Evolutionary conservation across 2,888 invertebrate genomes (phyloP), one percentile per base, ranked within the genome.

Genomic region (Sesia apiformis): DNA sequence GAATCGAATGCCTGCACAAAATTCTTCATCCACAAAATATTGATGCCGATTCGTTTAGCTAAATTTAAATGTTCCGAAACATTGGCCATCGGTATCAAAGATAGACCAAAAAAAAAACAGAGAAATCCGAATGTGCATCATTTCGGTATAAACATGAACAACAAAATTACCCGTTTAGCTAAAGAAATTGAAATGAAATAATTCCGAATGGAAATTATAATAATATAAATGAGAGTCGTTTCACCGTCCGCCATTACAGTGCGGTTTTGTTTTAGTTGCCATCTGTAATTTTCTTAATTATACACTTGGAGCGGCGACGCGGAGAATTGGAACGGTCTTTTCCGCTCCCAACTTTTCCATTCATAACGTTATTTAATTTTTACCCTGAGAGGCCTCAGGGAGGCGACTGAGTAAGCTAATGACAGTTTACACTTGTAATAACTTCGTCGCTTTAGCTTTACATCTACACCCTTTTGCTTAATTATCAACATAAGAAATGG

Each of bases 241-340:
- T 61, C 60, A 50, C 50, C 42, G 54, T 49, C 53, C 56, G 58
- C 62, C 58, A 61, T 63, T 58, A 60, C 61, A 40, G 54, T 53
- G 56, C 55, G 64, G 65, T 71, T 72, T 70, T 70, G 68, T 74
- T 70, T 67, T 67, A 74, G 66, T 70, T 69, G 68, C 38, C 43
- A 55, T 51, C 68, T 63, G 69, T 72, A 72, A 76, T 75, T 75
- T 74, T 73, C 73, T 76, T 77, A 76, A 78, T 78, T 76, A 74
- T 71, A 72, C 72, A 66, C 68, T 72, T 61, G 63, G 62, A 61
- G 56, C 55, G 49, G 56, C 50, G 54, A 57, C 59, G 60, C 56
- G 54, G 56, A 53, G 60, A 55, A 62, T 60, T 58, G 60, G 59
- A 63, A 57, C 61, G 55, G 40, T 58, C 57, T 53, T 56, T 57